These are phyloP conservation scores for Hyalella azteca DNA, from an alignment of 2,888 invertebrate species.

Conservation along the genomic window DNA sequence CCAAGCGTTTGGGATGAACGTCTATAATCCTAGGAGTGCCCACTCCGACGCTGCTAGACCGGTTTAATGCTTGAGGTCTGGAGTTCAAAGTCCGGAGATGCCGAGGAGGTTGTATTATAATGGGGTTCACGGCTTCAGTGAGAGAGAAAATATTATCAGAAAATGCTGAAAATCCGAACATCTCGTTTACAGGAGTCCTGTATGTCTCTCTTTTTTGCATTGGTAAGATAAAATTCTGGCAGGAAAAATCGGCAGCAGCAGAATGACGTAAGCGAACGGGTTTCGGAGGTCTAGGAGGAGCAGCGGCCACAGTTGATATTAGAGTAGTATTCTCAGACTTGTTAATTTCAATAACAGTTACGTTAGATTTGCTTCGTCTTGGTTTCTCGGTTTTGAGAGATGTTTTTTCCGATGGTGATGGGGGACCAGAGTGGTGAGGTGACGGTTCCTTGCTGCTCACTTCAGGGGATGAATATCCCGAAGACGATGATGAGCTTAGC, in stretches of 20 bases:
- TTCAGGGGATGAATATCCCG: conserved; percentile 57
- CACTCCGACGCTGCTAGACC: conserved; percentile 12
- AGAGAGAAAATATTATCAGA: conserved; percentile 48
- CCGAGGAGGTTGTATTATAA: conserved; percentile 40
- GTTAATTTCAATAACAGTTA: conserved; percentile 56
- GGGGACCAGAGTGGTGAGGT: conserved; percentile 56
- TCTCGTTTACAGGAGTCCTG: conserved; percentile 44
- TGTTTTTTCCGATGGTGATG: conserved; percentile 49
- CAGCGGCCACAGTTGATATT: conserved; percentile 30
- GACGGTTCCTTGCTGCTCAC: conserved; percentile 55
- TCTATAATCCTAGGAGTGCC: conserved; percentile 16
- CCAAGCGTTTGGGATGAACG: not conserved
- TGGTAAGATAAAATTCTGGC: conserved; percentile 43
- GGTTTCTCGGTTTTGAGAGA: conserved; percentile 41
- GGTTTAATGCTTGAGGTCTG: not conserved
- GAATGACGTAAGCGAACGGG: conserved; percentile 48
- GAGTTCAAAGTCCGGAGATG: not conserved
- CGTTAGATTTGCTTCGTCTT: conserved; percentile 43
- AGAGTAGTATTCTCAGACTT: conserved; percentile 39
- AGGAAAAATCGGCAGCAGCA: conserved; percentile 38
- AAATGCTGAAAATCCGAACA: conserved; percentile 50
- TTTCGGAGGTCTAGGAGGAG: conserved; percentile 52
- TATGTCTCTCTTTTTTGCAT: conserved; percentile 43
- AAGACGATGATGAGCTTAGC: conserved; percentile 48
- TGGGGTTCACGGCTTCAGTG: conserved; percentile 54